Percentiles rank a stretch among this genome's conserved stretches.
Evolutionary conservation across 2,888 invertebrate species (phyloP).

Genomic region (Campaea margaritaria): DNA sequence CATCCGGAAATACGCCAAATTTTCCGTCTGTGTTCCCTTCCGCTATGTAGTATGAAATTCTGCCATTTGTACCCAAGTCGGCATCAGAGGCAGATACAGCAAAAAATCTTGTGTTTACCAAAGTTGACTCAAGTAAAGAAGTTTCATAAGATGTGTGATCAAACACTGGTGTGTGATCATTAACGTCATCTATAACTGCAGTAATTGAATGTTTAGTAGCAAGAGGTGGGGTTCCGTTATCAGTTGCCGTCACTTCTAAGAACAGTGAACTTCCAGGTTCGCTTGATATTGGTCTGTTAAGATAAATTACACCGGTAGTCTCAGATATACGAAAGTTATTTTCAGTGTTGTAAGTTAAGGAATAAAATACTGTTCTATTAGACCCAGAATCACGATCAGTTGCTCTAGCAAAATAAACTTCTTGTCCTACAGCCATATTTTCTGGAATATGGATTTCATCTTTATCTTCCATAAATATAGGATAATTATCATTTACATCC

Average conservation of each 20-base stretch:
- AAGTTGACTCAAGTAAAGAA: slow-evolving; percentile 94
- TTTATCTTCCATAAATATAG: slow-evolving; percentile 91
- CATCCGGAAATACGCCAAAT: slow-evolving; percentile 98
- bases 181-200: slow-evolving; percentile 93
- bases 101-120: slow-evolving; percentile 96
- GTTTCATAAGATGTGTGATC: slow-evolving; percentile 97
- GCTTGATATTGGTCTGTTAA: slow-evolving; percentile 91
- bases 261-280: slow-evolving; percentile 90
- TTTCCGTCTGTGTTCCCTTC: slow-evolving; percentile 94
- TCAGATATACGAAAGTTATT: slow-evolving; percentile 93
- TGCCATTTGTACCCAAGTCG: slow-evolving; percentile 93
- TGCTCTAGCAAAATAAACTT: slow-evolving; percentile 95
- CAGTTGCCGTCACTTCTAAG: slow-evolving; percentile 93
- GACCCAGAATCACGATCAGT: slow-evolving; percentile 94
- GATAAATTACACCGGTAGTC: slow-evolving; percentile 94
- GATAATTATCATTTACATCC: slow-evolving; percentile 97
- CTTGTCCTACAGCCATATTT: slow-evolving; percentile 97
- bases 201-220: slow-evolving; percentile 90
- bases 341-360: slow-evolving; percentile 91
- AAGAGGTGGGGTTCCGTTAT: slow-evolving; percentile 91
- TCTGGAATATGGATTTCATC: slow-evolving; percentile 93
- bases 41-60: slow-evolving; percentile 91
- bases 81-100: slow-evolving; percentile 95
- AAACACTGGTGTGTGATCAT: slow-evolving; percentile 98
- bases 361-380: slow-evolving; percentile 94